These are phyloP conservation scores for Metacarcinus magister DNA, from an alignment of 2,888 invertebrate species.

Conservation along the genomic window DNA sequence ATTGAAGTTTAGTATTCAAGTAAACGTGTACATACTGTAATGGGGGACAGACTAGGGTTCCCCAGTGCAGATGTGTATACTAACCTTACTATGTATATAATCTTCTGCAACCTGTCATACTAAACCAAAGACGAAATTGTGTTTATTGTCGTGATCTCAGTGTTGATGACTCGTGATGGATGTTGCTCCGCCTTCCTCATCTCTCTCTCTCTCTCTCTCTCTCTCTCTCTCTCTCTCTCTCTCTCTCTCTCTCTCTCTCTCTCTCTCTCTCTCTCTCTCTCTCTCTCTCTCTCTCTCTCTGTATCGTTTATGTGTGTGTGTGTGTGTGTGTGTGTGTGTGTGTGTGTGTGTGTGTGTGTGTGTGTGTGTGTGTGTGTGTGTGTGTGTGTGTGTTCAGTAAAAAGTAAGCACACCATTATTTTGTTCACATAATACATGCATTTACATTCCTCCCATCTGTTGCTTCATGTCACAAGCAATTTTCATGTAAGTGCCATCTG, in stretches of 20 bases:
- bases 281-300: constrained; percentile 19
- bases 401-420: not conserved
- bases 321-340: not conserved
- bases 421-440: not conserved
- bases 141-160: too few species aligned
- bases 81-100: too few species aligned
- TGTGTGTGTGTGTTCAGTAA: not conserved
- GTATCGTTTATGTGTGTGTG: not conserved
- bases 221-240: not conserved
- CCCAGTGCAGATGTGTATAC: too few species aligned
- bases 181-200: not conserved
- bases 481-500: not conserved
- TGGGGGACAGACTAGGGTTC: too few species aligned
- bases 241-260: constrained; percentile 58
- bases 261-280: constrained; percentile 50
- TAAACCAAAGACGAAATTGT: too few species aligned
- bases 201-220: constrained; percentile 20
- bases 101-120: too few species aligned
- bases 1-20: too few species aligned
- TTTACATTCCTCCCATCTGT: not conserved
- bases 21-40: too few species aligned
- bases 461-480: not conserved
- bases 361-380: constrained; percentile 5
- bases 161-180: not conserved
- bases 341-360: constrained; percentile 48